Percentiles rank a stretch among this genome's conserved stretches.
Evolutionary conservation across 2,888 invertebrate species (phyloP).

Genomic region (Hypomecis atomaria): DNA sequence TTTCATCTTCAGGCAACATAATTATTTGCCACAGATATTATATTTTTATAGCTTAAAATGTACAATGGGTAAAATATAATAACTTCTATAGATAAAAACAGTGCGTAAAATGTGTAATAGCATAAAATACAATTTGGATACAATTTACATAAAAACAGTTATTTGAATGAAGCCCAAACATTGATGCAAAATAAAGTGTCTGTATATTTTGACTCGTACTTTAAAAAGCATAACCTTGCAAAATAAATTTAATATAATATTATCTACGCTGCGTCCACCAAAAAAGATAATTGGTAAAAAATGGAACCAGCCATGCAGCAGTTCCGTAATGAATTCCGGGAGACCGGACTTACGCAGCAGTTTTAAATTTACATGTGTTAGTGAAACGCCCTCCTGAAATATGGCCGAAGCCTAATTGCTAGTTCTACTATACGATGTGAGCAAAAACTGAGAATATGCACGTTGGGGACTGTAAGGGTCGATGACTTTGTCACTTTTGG

Average conservation of each 20-base stretch:
- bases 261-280: slow-evolving; percentile 9
- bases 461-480: slow-evolving; percentile 1
- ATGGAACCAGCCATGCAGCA: slow-evolving; percentile 38
- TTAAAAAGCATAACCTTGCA: background rate
- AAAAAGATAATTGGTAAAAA: slow-evolving; percentile 55
- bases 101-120: no score
- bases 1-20: no score
- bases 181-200: no score
- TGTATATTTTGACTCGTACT: slow-evolving; percentile 1
- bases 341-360: slow-evolving; percentile 45
- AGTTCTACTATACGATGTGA: slow-evolving; percentile 22
- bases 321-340: slow-evolving; percentile 50
- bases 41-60: no score
- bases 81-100: no score
- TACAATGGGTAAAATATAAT: no score
- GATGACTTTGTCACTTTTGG: slow-evolving; percentile 17
- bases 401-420: slow-evolving; percentile 25
- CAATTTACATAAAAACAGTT: no score
- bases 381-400: slow-evolving; percentile 27
- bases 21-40: no score
- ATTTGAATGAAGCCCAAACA: no score
- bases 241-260: slow-evolving; percentile 15
- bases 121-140: no score
- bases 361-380: slow-evolving; percentile 50
- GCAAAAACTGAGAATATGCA: slow-evolving; percentile 20